These are phyloP conservation scores for Cecidostiba fungosa DNA, from an alignment of 2,888 invertebrate genomes.

Conservation along the genomic window DNA sequence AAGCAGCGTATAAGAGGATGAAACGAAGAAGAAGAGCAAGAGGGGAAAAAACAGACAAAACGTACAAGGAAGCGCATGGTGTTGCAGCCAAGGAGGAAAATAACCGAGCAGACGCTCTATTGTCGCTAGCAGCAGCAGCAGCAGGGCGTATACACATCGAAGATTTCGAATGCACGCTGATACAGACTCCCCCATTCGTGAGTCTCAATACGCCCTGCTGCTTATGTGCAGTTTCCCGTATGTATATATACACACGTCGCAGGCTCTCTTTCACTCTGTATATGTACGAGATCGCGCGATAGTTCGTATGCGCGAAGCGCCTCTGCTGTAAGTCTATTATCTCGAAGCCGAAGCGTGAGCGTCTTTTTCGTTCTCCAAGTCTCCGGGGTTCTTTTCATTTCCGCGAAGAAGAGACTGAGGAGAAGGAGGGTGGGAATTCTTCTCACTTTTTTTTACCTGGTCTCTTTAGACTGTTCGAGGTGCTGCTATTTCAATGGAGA, in stretches of 20 bases:
- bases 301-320: constrained; percentile 41
- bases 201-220: constrained; percentile 1
- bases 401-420: neutral
- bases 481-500: neutral
- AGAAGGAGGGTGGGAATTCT: neutral
- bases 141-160: constrained; percentile 10
- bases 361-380: constrained; percentile 21
- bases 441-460: neutral
- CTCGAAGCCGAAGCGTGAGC: neutral
- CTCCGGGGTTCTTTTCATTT: constrained; percentile 54
- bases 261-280: neutral
- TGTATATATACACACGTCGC: neutral
- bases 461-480: neutral
- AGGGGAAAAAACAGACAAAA: neutral
- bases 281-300: neutral
- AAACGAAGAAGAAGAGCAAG: neutral
- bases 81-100: constrained; percentile 1
- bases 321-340: constrained; percentile 54
- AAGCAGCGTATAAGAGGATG: neutral
- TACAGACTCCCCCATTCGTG: neutral
- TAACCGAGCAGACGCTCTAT: constrained; percentile 18
- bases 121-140: neutral
- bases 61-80: neutral
- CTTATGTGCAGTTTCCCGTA: constrained; percentile 3
- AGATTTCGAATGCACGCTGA: constrained; percentile 51